Evolutionary conservation across 2,888 invertebrate species (phyloP).

Genomic region (Cartodere bifasciata): DNA sequence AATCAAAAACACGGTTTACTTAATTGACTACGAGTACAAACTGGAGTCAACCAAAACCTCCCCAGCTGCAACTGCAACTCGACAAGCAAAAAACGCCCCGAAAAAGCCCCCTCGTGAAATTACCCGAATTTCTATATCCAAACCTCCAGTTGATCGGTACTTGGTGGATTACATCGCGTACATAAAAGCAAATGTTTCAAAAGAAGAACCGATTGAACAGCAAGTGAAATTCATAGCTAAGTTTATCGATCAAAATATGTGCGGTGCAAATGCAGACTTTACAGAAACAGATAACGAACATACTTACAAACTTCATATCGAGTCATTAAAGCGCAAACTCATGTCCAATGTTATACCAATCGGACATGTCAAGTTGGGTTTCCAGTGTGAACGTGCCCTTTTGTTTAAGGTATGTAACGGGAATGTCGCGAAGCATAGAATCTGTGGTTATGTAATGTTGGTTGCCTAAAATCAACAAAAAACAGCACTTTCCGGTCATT

Average conservation of each 20-base stretch:
- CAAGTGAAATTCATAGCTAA: conserved; percentile 23
- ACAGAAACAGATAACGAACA: conserved; percentile 21
- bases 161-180: conserved; percentile 20
- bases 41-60: too few species aligned
- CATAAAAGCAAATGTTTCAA: conserved; percentile 16
- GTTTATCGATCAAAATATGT: conserved; percentile 23
- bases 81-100: too few species aligned
- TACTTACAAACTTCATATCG: conserved; percentile 22
- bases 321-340: conserved; percentile 23
- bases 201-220: conserved; percentile 11
- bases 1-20: too few species aligned
- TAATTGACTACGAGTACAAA: too few species aligned
- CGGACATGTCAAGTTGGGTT: conserved; percentile 37
- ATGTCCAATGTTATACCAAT: conserved; percentile 39
- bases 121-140: too few species aligned
- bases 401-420: too few species aligned
- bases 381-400: conserved; percentile 39
- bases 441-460: too few species aligned
- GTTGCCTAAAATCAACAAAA: too few species aligned
- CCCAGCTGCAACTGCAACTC: too few species aligned
- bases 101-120: too few species aligned
- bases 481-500: too few species aligned
- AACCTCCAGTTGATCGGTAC: conserved; percentile 23
- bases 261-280: conserved; percentile 20
- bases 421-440: too few species aligned